A percentile compares a stretch with the other conserved stretches of the same genome.
Conservation (phyloP, 2,888 invertebrate species). For the Hypena proboscidalis region DNA sequence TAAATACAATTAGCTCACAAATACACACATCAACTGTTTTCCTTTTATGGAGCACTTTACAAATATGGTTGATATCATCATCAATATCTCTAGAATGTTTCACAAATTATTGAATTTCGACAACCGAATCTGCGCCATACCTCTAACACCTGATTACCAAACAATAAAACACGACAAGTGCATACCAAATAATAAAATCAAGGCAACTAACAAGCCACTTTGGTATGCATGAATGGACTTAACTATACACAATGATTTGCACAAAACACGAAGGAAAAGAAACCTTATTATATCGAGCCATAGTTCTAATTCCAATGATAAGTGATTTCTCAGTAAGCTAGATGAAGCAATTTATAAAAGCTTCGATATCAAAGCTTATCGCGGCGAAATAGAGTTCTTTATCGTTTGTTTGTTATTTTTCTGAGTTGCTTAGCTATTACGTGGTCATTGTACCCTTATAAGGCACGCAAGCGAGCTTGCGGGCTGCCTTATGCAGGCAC, state of each 20-base stretch:
- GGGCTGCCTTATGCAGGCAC: conserved; percentile 29
- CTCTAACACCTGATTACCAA: conserved; percentile 31
- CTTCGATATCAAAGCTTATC: conserved; percentile 2
- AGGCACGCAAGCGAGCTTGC: conserved; percentile 24
- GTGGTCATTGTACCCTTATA: conserved; percentile 45
- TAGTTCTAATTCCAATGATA: conserved; percentile 13
- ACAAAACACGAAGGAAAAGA: conserved; percentile 1
- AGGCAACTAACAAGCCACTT: conserved; percentile 41
- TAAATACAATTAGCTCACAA: too few relatives aligned
- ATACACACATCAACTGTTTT: too few relatives aligned
- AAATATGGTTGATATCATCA: too few relatives aligned
- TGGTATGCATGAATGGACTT: conserved; percentile 45
- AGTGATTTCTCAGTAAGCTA: background rate
- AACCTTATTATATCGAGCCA: background rate
- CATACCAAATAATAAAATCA: conserved; percentile 42
- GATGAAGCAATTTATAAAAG: background rate
- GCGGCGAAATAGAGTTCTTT: background rate
- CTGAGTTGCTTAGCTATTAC: conserved; percentile 10
- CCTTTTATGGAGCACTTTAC: too few relatives aligned
- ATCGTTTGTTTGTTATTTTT: conserved; percentile 3
- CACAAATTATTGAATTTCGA: background rate
- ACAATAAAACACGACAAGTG: conserved; percentile 39
- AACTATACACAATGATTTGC: conserved; percentile 21
- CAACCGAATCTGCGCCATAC: background rate
- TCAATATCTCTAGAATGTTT: background rate